Percentiles rank a stretch among this genome's conserved stretches.
phyloP scores from a whole-genome alignment of 2,888 invertebrate genomes.

The Ferdinandea cuprea region DNA sequence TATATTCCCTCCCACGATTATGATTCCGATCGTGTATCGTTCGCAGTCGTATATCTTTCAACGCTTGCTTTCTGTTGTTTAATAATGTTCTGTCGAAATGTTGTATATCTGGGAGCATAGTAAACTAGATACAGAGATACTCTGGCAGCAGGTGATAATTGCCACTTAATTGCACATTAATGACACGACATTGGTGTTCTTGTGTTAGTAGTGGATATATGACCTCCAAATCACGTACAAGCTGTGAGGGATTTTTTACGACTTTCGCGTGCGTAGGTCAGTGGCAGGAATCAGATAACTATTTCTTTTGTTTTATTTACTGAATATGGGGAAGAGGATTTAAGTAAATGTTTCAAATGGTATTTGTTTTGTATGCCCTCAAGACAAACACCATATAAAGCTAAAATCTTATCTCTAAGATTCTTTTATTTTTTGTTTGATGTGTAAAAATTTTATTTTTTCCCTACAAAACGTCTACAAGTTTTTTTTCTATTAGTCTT shows the following conservation, averaged over 20 bases:
- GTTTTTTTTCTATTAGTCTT: no score
- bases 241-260: conserved; percentile 25
- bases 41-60: conserved; percentile 31
- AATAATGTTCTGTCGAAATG: conserved; percentile 18
- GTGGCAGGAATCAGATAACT: conserved; percentile 19
- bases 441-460: no score
- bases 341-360: no score
- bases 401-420: no score
- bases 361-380: no score
- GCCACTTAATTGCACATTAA: conserved; percentile 53
- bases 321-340: no score
- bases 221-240: conserved; percentile 27
- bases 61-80: conserved; percentile 46
- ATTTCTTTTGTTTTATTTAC: no score
- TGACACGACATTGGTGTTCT: conserved; percentile 21
- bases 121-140: background rate
- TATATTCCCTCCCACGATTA: conserved; percentile 19
- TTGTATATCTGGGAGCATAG: conserved; percentile 13
- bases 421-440: no score
- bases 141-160: conserved; percentile 58
- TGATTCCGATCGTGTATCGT: conserved; percentile 49
- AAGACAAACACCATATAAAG: no score
- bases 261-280: conserved; percentile 62
- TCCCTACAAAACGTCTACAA: no score
- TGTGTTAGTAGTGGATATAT: conserved; percentile 1